phyloP scores from a whole-genome alignment of 2,888 invertebrate genomes.

The Thera obeliscata region DNA sequence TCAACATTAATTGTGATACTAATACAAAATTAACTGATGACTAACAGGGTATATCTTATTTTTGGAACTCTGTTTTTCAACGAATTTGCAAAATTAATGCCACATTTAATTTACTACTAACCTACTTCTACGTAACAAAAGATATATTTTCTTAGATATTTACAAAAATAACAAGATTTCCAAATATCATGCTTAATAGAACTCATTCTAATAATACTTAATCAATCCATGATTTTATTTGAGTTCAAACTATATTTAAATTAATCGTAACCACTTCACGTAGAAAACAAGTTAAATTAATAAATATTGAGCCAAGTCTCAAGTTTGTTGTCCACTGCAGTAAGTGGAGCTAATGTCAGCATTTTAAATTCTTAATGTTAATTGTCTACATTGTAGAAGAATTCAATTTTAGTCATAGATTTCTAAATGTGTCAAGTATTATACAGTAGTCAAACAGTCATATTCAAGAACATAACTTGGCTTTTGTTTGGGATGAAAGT shows the following conservation, averaged over 20 bases:
- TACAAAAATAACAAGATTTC: slow-evolving; percentile 30
- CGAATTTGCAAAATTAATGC: background rate
- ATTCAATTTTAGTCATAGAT: slow-evolving; percentile 6
- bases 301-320: background rate
- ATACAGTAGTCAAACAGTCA: background rate
- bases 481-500: background rate
- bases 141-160: slow-evolving; percentile 27
- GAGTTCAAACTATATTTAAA: background rate
- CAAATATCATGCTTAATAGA: slow-evolving; percentile 31
- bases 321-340: background rate
- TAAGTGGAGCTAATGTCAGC: background rate
- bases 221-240: background rate
- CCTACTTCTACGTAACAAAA: background rate
- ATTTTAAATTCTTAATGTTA: slow-evolving; percentile 15
- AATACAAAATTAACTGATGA: slow-evolving; percentile 9
- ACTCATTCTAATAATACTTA: slow-evolving; percentile 9
- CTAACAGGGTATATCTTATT: slow-evolving; percentile 29
- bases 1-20: slow-evolving; percentile 3
- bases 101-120: background rate
- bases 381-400: slow-evolving; percentile 8
- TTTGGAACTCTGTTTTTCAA: slow-evolving; percentile 19
- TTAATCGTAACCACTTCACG: slow-evolving; percentile 9
- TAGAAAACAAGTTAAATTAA: background rate
- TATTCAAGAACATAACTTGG: slow-evolving; percentile 5
- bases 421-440: slow-evolving; percentile 20